These are phyloP conservation scores for Cerastis rubricosa DNA, from an alignment of 2,888 invertebrate species.

Conservation along the genomic window DNA sequence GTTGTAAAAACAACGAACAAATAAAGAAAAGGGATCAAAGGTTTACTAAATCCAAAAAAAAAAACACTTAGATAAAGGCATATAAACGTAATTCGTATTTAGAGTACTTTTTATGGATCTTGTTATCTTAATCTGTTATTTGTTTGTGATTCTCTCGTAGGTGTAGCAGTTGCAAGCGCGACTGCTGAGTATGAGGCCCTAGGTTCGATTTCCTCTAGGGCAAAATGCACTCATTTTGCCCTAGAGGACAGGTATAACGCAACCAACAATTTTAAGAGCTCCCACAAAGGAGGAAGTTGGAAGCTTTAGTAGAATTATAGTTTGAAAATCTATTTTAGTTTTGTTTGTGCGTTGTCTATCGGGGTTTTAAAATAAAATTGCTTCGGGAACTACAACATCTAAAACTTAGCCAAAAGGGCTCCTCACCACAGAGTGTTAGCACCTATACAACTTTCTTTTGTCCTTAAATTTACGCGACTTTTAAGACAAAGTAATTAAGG, in stretches of 20 bases:
- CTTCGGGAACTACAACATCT: neutral
- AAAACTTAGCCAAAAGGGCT: neutral
- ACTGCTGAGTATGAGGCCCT: no score
- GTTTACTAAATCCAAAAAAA: slow-evolving; percentile 1
- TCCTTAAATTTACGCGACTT: neutral
- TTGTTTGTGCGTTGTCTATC: neutral
- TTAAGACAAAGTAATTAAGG: neutral
- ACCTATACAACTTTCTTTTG: neutral
- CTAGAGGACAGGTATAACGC: no score
- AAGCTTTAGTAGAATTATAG: neutral
- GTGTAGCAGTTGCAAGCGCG: no score
- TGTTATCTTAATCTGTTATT: no score
- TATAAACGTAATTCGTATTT: neutral
- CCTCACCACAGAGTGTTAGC: neutral
- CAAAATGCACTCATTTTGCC: no score
- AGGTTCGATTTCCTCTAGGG: neutral
- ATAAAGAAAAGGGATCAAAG: slow-evolving; percentile 6
- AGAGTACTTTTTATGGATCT: neutral
- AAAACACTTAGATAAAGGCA: neutral
- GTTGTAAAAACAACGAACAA: slow-evolving; percentile 1
- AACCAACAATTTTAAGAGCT: no score
- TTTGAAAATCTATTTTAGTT: neutral
- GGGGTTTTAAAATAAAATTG: neutral
- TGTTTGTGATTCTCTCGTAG: no score
- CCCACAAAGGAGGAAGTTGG: no score